These are phyloP conservation scores for Polietes domitor DNA, from an alignment of 2,888 invertebrate genomes.

Conservation along the genomic window DNA sequence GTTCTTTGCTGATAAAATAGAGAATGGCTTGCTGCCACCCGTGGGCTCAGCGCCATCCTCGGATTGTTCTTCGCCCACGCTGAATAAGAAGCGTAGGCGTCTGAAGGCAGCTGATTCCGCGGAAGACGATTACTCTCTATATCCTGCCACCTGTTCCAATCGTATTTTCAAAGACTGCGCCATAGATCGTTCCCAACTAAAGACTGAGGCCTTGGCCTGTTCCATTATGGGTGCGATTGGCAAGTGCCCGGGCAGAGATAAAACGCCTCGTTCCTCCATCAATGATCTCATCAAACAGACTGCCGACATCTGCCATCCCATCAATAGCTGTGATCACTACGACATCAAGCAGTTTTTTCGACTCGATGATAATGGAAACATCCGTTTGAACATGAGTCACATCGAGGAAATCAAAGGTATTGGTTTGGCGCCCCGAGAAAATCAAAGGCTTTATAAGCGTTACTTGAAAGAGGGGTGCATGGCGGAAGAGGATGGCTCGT, in stretches of 20 bases:
- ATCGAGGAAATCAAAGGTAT: constrained; percentile 76
- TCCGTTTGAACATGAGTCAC: constrained; percentile 77
- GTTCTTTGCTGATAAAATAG: constrained; percentile 69
- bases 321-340: constrained; percentile 76
- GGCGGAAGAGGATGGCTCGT: constrained; percentile 73
- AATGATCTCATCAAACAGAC: constrained; percentile 58
- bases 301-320: constrained; percentile 70
- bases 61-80: constrained; percentile 27
- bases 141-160: constrained; percentile 68
- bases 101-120: not conserved
- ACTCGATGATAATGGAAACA: constrained; percentile 80
- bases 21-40: constrained; percentile 55
- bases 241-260: constrained; percentile 73
- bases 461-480: constrained; percentile 73
- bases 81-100: constrained; percentile 52
- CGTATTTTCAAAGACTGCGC: constrained; percentile 74
- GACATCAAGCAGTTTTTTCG: constrained; percentile 80
- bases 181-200: constrained; percentile 75
- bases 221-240: constrained; percentile 79
- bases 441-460: constrained; percentile 72
- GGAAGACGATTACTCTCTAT: constrained; percentile 6
- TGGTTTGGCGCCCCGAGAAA: constrained; percentile 72
- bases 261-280: constrained; percentile 61
- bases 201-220: constrained; percentile 77
- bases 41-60: constrained; percentile 41